phyloP scores from a whole-genome alignment of 2,113 vertebrate genomes.

The Acrocephalus arundinaceus region DNA sequence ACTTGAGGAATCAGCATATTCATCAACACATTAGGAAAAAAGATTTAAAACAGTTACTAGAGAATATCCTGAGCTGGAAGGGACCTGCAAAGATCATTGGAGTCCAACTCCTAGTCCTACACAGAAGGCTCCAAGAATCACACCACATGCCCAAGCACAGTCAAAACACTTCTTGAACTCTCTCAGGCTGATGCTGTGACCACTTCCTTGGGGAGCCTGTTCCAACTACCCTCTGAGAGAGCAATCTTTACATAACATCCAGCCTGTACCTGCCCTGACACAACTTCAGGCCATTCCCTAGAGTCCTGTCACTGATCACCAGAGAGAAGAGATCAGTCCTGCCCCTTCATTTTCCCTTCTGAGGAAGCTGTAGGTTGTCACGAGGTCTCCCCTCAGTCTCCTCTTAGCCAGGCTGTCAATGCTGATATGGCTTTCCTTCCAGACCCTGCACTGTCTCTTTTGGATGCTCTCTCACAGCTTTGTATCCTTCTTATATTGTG shows the following conservation, averaged over 20 bases:
- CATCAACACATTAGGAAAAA: background rate
- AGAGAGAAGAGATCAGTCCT: background rate
- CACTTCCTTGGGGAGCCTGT: background rate
- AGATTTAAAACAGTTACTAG: background rate
- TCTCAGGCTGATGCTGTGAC: background rate
- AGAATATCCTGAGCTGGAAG: background rate
- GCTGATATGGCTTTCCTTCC: background rate
- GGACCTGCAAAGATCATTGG: rapidly evolving
- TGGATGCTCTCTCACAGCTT: background rate
- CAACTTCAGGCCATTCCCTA: background rate
- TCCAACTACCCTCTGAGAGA: background rate
- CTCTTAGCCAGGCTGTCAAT: background rate
- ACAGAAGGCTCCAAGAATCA: background rate
- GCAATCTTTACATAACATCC: background rate
- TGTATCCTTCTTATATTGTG: background rate
- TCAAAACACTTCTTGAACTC: background rate
- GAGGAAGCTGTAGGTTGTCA: background rate
- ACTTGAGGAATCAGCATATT: background rate
- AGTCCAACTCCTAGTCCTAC: background rate
- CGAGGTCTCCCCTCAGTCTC: background rate
- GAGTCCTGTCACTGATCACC: background rate
- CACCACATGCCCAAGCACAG: background rate
- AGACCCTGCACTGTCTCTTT: background rate
- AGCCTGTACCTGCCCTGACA: background rate
- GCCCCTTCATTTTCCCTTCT: background rate